These are phyloP conservation scores for Aegithalos caudatus DNA, from an alignment of 2,113 vertebrate species.

Conservation along the genomic window DNA sequence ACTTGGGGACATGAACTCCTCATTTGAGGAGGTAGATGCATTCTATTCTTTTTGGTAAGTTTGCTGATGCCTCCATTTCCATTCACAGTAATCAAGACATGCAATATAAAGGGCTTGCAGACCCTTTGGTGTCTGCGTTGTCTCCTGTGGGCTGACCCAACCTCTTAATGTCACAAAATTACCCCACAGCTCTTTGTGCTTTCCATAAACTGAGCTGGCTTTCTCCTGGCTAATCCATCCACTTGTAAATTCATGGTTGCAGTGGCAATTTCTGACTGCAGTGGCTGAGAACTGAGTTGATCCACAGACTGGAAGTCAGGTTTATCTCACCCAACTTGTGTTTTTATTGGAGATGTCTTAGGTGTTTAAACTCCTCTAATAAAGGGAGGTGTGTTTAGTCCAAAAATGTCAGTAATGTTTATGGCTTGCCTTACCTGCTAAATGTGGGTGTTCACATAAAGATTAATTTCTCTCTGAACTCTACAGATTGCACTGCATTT, in stretches of 20 bases:
- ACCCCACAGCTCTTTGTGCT: neutral
- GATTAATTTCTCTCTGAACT: neutral
- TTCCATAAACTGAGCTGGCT: neutral
- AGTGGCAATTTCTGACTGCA: neutral
- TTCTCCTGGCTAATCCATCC: neutral
- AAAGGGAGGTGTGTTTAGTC: neutral
- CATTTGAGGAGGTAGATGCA: constrained; percentile 95
- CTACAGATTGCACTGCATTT: neutral
- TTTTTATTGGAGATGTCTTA: neutral
- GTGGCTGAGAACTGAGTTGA: neutral
- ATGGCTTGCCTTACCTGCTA: neutral
- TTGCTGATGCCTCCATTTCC: neutral
- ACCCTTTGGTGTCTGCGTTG: neutral
- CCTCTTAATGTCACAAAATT: neutral
- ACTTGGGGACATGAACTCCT: constrained; percentile 83
- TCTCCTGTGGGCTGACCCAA: neutral
- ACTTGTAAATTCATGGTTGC: accelerated
- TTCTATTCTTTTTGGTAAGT: constrained; percentile 99
- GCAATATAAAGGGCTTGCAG: neutral
- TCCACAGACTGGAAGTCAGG: neutral
- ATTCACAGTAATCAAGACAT: neutral
- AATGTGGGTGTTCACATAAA: neutral
- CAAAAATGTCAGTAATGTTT: neutral
- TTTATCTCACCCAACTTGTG: neutral
- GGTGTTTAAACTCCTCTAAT: neutral